Evolutionary conservation across 2,113 vertebrate genomes (phyloP).

Genomic region (Labrus mixtus): DNA sequence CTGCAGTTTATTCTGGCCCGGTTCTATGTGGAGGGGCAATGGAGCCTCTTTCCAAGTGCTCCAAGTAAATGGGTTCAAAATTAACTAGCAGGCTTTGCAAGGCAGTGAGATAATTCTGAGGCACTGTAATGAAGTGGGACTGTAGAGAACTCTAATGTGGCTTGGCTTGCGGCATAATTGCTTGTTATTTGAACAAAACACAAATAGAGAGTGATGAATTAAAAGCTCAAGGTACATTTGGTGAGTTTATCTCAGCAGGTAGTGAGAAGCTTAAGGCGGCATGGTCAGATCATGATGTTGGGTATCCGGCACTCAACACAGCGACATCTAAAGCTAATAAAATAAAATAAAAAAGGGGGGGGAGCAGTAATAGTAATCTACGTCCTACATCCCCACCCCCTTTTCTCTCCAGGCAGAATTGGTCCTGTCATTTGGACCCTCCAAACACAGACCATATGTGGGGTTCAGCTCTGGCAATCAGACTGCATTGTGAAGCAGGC

Average conservation of each 20-base stretch:
- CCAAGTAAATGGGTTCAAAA: constrained; percentile 66
- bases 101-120: constrained; percentile 62
- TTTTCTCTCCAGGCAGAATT: constrained; percentile 73
- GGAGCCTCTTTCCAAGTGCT: constrained; percentile 59
- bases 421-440: constrained; percentile 81
- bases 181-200: constrained; percentile 51
- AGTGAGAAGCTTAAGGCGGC: neutral
- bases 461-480: constrained; percentile 83
- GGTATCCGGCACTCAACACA: constrained; percentile 19
- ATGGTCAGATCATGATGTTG: neutral
- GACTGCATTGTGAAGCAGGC: constrained; percentile 84
- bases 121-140: constrained; percentile 59
- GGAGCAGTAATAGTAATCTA: constrained; percentile 56
- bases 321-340: constrained; percentile 58
- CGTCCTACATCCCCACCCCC: constrained; percentile 47
- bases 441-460: constrained; percentile 87
- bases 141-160: constrained; percentile 51
- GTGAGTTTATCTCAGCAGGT: constrained; percentile 32
- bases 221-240: constrained; percentile 60
- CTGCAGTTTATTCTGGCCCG: constrained; percentile 59
- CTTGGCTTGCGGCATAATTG: constrained; percentile 52
- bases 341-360: constrained; percentile 56
- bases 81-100: constrained; percentile 73
- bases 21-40: constrained; percentile 23
- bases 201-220: constrained; percentile 56